Evolutionary conservation across 2,113 vertebrate species (phyloP).

Genomic region (Leucosticte australis): DNA sequence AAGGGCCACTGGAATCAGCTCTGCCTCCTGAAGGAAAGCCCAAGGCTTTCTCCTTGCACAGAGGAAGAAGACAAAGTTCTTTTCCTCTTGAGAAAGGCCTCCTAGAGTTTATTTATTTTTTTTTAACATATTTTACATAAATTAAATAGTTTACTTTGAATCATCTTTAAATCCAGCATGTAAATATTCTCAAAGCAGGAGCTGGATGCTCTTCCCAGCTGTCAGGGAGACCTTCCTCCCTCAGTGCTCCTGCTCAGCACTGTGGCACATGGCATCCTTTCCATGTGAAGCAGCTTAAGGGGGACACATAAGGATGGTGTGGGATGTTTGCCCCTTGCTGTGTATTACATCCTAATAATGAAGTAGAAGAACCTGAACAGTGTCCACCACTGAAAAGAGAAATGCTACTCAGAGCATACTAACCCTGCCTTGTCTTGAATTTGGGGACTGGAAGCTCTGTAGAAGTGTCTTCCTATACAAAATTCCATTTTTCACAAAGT

Average conservation of each 20-base stretch:
- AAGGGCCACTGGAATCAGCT: background rate
- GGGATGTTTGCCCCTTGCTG: background rate
- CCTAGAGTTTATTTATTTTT: no score
- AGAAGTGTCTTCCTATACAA: background rate
- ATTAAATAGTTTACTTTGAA: background rate
- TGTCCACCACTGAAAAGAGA: background rate
- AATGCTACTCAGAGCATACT: background rate
- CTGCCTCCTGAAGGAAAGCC: background rate
- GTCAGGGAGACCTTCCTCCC: background rate
- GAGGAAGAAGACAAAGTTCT: background rate
- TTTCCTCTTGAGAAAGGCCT: background rate
- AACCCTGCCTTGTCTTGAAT: background rate
- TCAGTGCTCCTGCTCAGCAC: background rate
- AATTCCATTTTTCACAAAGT: background rate
- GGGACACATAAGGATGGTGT: background rate
- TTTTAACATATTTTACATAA: background rate
- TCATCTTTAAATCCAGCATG: rapidly evolving
- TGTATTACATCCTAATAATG: background rate
- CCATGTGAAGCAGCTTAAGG: background rate
- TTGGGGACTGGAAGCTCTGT: background rate
- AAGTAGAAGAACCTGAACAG: background rate
- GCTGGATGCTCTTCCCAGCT: background rate
- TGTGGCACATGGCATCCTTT: background rate
- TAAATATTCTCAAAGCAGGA: background rate
- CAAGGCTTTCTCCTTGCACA: background rate